Base-by-base conservation (phyloP, 2,888 invertebrate genomes). In the Chirona hameri region DNA sequence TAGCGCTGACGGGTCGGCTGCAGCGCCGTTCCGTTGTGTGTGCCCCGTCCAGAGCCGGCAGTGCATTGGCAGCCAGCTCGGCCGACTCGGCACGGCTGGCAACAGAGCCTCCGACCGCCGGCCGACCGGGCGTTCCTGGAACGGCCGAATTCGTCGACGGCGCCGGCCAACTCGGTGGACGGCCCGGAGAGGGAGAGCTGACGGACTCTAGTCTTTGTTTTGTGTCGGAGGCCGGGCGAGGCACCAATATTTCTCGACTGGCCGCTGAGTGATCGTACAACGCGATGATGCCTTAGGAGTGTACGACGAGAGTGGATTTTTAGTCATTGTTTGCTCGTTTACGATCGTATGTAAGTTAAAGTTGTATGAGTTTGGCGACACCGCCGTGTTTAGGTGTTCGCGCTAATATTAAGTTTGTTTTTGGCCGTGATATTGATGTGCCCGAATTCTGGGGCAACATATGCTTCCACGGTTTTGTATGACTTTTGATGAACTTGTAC, bases 391-490 rank as follows among this genome's bases (percentile, higher is more conserved):
- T 0, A 27, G 1, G 18, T 39, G 9, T 39, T 12, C 15, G 31
- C 57, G 57, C 57, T 21, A 57, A 4, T 7, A 5, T 76, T 39
- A 21, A 29, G 29, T 39, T 4, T 76, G 31, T 76, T 76, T 31
- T 76, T 31, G 10, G 31, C 9, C 27, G 29, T 69, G 29, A 69
- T 10, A n/a, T 7, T 69, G 48, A 65, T 46, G 82, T 60, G 46
- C 31, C 69, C 72, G 48, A 48, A 12, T 48, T 48, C 12, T 52
- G n/a, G 15, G 76, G 76, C 76, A 15, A 15, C 10, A 10, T 10
- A 60, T 52, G 60, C 81, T 60, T 81, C 81, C 60, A 57, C 52
- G 60, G 60, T 81, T 81, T 60, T 60, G 57, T 81, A 57, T 57
- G 57, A 24, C 24, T 60, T 81, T 52, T 55, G 21, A 76, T 76